A percentile compares a stretch with the other conserved stretches of the same genome.
These are phyloP conservation scores for Schizothorax lantsangensis DNA, from an alignment of 2,797 vertebrate genomes.

Conservation along the genomic window DNA sequence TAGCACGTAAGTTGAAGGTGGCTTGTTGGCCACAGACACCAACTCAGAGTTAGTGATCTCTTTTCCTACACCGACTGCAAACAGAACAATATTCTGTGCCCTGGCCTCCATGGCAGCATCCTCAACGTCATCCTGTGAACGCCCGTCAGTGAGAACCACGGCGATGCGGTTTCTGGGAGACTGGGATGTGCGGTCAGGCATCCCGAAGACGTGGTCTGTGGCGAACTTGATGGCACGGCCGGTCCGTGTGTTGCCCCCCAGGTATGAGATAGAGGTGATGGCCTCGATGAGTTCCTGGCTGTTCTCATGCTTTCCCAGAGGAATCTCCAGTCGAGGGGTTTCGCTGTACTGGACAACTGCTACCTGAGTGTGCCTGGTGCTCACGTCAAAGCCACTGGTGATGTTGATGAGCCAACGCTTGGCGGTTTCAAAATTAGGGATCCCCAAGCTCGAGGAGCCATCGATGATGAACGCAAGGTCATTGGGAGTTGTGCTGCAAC, in stretches of 20 bases:
- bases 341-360: constrained; percentile 76
- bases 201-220: constrained; percentile 70
- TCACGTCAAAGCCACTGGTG: constrained; percentile 70
- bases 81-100: constrained; percentile 70
- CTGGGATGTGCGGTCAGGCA: constrained; percentile 58
- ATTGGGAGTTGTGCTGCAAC: constrained; percentile 73
- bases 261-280: constrained; percentile 67
- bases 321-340: constrained; percentile 71
- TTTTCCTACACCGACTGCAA: constrained; percentile 73
- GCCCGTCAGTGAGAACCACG: constrained; percentile 73
- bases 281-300: constrained; percentile 65
- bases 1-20: constrained; percentile 72
- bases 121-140: constrained; percentile 74
- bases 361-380: constrained; percentile 69
- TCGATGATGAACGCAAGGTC: constrained; percentile 75
- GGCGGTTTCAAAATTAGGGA: constrained; percentile 68
- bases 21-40: constrained; percentile 70
- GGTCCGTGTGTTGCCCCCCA: constrained; percentile 73
- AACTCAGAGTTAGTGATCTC: constrained; percentile 72
- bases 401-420: constrained; percentile 75
- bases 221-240: constrained; percentile 73
- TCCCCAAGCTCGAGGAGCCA: constrained; percentile 73
- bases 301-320: constrained; percentile 68
- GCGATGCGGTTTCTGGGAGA: constrained; percentile 69
- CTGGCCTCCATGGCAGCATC: constrained; percentile 70